Percentiles rank a stretch among this genome's conserved stretches.
phyloP scores from a whole-genome alignment of 2,888 invertebrate genomes.

The Ophioninae sp. region DNA sequence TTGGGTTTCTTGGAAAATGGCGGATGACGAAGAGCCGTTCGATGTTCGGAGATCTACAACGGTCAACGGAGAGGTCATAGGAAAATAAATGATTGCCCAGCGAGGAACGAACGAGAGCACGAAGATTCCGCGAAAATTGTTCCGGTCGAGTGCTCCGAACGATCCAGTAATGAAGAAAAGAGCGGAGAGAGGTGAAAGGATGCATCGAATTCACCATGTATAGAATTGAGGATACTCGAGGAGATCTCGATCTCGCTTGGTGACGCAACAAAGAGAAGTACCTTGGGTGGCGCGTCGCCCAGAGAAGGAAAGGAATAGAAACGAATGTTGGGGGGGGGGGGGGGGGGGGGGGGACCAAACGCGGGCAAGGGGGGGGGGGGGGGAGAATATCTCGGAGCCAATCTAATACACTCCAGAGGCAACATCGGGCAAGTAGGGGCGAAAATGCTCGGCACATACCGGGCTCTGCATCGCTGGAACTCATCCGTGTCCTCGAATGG shows the following conservation, averaged over 20 bases:
- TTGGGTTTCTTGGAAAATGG: conserved; percentile 7
- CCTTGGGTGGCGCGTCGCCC: conserved; percentile 9
- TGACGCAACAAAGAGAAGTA: conserved; percentile 38
- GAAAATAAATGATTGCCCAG: conserved; percentile 13
- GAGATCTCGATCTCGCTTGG: conserved; percentile 8
- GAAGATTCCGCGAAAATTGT: conserved; percentile 46
- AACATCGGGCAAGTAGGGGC: conserved; percentile 42
- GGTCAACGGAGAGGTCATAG: conserved; percentile 11
- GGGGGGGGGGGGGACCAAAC: conserved; percentile 8
- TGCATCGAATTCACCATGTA: not conserved
- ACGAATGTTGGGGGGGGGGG: not conserved
- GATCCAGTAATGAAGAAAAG: conserved; percentile 47
- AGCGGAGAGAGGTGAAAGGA: conserved; percentile 5
- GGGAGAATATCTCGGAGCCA: conserved; percentile 77
- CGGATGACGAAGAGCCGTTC: not conserved
- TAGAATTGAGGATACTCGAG: conserved; percentile 18
- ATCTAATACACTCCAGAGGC: conserved; percentile 76
- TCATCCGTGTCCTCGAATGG: conserved; percentile 62
- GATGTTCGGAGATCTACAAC: not conserved
- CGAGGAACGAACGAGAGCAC: not conserved
- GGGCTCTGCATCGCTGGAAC: conserved; percentile 64
- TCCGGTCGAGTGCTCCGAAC: conserved; percentile 12
- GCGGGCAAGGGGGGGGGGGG: conserved; percentile 1
- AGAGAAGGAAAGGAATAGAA: not conserved
- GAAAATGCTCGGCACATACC: conserved; percentile 39